phyloP scores from a whole-genome alignment of 1,140 invertebrate species.

The Aethina tumida region DNA sequence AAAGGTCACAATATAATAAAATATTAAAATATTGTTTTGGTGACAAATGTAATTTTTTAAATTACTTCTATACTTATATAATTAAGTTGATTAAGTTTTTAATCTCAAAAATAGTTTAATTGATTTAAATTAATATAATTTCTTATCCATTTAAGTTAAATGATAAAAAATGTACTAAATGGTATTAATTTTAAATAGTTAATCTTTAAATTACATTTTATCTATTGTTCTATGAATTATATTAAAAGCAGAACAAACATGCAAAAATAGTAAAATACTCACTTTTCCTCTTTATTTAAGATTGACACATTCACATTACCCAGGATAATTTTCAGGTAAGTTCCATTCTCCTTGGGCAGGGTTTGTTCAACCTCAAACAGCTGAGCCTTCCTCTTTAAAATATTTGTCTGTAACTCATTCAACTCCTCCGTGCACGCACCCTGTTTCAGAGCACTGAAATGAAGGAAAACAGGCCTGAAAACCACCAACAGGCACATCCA shows the following conservation, averaged over 20 bases:
- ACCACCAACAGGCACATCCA: conserved; percentile 6
- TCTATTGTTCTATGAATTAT: conserved; percentile 2
- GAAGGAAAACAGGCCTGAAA: conserved; percentile 3
- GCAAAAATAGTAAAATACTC: conserved; percentile 36
- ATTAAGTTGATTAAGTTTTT: no score
- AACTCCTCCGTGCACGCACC: conserved; percentile 40
- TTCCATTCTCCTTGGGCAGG: conserved; percentile 75
- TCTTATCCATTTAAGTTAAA: no score
- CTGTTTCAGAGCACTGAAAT: conserved; percentile 39
- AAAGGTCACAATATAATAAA: no score
- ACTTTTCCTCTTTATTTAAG: conserved; percentile 92
- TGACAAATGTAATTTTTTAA: no score
- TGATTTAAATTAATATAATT: no score
- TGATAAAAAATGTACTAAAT: no score
- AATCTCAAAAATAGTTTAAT: no score
- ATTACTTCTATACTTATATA: no score
- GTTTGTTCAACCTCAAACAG: conserved; percentile 77
- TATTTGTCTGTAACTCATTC: conserved; percentile 56
- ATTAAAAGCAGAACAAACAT: not conserved
- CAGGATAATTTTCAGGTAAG: conserved; percentile 88
- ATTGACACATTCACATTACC: conserved; percentile 97
- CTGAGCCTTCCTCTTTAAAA: conserved; percentile 66
- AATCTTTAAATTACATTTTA: no score
- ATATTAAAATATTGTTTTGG: no score
- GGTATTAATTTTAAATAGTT: no score